Percentiles rank a stretch among this genome's conserved stretches.
Conservation (phyloP, 2,113 vertebrate genomes). For the Lepus timidus region DNA sequence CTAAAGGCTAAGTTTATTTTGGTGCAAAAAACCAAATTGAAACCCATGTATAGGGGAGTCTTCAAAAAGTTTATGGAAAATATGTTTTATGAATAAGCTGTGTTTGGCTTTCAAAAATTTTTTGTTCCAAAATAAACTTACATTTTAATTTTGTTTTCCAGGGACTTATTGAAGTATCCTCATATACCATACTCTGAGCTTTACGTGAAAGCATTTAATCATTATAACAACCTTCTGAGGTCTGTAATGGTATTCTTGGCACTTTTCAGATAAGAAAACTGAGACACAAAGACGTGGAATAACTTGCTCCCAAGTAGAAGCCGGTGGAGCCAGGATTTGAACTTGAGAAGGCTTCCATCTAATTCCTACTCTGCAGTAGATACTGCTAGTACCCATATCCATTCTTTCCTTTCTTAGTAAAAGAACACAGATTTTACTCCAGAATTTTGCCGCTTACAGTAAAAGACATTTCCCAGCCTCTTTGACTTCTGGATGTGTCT, state of each 20-base stretch:
- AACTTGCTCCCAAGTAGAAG: background rate
- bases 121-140: too few species aligned
- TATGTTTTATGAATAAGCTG: too few species aligned
- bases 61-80: too few species aligned
- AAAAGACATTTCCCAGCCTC: background rate
- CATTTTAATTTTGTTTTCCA: too few species aligned
- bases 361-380: background rate
- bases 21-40: too few species aligned
- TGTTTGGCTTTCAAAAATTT: too few species aligned
- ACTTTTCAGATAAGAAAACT: background rate
- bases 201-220: background rate
- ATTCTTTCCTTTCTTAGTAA: background rate
- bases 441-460: background rate
- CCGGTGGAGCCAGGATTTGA: background rate
- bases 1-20: too few species aligned
- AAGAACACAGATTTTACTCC: background rate
- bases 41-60: too few species aligned
- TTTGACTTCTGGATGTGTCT: background rate
- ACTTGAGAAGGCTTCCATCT: background rate
- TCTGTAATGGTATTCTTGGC: background rate
- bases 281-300: background rate
- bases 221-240: background rate
- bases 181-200: background rate
- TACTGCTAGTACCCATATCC: background rate
- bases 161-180: too few species aligned